Conservation (phyloP, 2,888 invertebrate genomes). For the Aphodius sticticus region DNA sequence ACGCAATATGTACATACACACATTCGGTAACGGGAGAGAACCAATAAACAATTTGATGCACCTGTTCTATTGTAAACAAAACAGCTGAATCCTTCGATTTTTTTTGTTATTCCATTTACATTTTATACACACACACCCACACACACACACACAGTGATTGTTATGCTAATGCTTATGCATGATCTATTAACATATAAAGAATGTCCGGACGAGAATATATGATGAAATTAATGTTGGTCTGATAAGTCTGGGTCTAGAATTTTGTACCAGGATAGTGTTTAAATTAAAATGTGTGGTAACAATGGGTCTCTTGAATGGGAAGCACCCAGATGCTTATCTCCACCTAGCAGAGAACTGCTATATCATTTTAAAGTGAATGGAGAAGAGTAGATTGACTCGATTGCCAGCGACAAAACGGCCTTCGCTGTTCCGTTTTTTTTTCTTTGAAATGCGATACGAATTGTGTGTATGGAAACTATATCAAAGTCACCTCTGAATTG, state of each 20-base stretch:
- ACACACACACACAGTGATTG: background rate
- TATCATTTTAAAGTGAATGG: background rate
- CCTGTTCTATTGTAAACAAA: background rate
- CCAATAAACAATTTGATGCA: background rate
- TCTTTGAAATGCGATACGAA: too few species aligned
- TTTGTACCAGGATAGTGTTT: background rate
- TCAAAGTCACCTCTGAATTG: too few species aligned
- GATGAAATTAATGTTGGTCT: background rate
- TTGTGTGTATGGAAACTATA: too few species aligned
- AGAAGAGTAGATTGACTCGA: too few species aligned
- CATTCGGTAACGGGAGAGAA: background rate
- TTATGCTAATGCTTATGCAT: background rate
- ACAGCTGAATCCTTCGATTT: background rate
- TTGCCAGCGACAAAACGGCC: too few species aligned
- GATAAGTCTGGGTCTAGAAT: background rate
- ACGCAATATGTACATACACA: too few species aligned
- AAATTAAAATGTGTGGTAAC: background rate
- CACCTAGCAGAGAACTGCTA: background rate
- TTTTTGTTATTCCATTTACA: background rate
- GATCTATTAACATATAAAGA: constrained; percentile 4
- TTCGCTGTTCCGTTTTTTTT: too few species aligned
- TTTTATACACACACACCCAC: background rate
- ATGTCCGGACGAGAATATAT: background rate
- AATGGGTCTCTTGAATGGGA: background rate
- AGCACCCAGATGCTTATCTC: background rate